Base-by-base conservation (phyloP, 2,888 invertebrate genomes). In the Hyppa rectilinea region DNA sequence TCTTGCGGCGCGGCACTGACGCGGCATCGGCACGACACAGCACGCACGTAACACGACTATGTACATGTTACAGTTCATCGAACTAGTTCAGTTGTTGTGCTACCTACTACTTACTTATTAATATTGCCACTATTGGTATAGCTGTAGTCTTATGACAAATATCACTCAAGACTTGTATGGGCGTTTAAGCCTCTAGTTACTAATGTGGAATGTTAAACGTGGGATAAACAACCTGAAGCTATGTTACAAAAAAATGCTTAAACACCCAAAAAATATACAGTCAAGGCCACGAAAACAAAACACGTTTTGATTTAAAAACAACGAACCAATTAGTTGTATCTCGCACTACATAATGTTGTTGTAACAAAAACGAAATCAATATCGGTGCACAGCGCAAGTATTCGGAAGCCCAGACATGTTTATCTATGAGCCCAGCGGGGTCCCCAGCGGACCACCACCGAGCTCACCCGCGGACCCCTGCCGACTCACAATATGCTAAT, bases 401-500 rank as follows among this genome's bases (percentile, higher is more conserved):
- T 84, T 85, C 83, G 82, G 85, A 82, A 87, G 84, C 84, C 75
- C 86, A 79, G 87, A 91, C 89, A 88, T 85, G 91, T 91, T 90
- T 88, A 92, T 91, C 88, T 89, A 89, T 76, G 84, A 78, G 76
- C 84, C 26, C 92, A 87, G 92, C 91, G 85, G 91, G 92, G 87
- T 74, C 79, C 82, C 71, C 75, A 40, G 61, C 64, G 69, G 70
- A 66, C 73, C 78, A 79, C 74, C 78, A 71, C 77, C 71, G 70
- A 61, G 83, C 66, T 77, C 71, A 85, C 78, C 80, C 68, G 85
- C 84, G 82, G 88, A 68, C 86, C 85, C 87, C 85, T 83, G 83
- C 81, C 71, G 85, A 26, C 73, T 83, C 74, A 80, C 87, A 88
- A 88, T 92, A 92, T 92, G 92, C 90, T 92, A 91, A 92, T 91